A percentile compares a stretch with the other conserved stretches of the same genome.
phyloP scores from a whole-genome alignment of 2,888 invertebrate genomes.

The Synergus gifuensis region DNA sequence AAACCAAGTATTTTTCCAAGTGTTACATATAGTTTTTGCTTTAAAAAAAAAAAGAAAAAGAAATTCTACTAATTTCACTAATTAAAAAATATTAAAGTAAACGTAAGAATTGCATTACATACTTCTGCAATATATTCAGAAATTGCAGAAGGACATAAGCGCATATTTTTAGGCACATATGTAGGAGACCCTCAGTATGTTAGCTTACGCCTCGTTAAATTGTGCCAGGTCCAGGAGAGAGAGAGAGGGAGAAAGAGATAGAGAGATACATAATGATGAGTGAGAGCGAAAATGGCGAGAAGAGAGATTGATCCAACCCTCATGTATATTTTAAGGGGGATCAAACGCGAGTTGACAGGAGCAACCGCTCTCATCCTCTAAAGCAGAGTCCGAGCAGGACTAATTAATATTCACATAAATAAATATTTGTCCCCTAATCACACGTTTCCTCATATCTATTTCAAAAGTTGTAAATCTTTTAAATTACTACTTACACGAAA shows the following conservation, averaged over 20 bases:
- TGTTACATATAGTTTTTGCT: not conserved
- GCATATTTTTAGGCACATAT: not conserved
- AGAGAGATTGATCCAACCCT: constrained; percentile 2
- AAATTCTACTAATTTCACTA: no score
- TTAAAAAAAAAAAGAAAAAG: not conserved
- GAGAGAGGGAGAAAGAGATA: not conserved
- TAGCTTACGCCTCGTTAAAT: constrained; percentile 25
- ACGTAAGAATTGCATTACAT: no score
- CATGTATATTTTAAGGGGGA: not conserved
- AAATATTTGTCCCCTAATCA: not conserved
- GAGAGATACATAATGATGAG: not conserved
- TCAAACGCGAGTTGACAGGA: not conserved
- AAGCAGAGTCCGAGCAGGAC: not conserved
- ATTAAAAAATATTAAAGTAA: no score
- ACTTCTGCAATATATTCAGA: not conserved
- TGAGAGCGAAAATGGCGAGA: not conserved
- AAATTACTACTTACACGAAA: not conserved
- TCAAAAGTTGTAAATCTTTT: not conserved
- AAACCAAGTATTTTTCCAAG: constrained; percentile 20
- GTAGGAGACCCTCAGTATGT: not conserved
- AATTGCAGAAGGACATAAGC: not conserved
- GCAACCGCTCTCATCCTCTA: not conserved
- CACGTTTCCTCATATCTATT: not conserved
- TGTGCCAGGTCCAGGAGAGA: not conserved
- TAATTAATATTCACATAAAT: not conserved